Base-by-base conservation (phyloP, 2,888 invertebrate genomes). In the Allygus modestus region DNA sequence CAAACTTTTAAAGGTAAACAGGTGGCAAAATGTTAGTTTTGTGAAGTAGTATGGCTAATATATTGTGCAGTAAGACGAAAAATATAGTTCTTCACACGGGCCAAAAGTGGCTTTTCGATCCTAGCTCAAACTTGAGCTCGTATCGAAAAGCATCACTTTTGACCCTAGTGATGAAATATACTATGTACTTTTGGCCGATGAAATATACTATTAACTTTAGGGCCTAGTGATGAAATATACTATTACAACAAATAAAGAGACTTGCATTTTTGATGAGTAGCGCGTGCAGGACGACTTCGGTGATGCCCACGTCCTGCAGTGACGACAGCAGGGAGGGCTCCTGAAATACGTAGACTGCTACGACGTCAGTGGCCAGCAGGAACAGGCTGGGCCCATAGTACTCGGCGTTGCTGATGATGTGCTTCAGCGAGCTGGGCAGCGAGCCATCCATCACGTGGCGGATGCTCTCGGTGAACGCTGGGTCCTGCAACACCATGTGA, bases 331-430 rank as follows among this genome's bases (percentile, higher is more conserved):
- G 91, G 1, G 96, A 96, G 0, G 97, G 97, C 90, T 97, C 97
- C 92, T 95, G 94, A 88, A 94, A 95, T 33, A 95, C 94, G 89
- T 97, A 97, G 9, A 96, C 96, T 0, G 97, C 96, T 17, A 97
- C 96, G 31, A 97, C 95, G 90, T 97, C 96, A 0, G 96, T 95
- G 86, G 96, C 96, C 75, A 97, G 91, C 43, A 97, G 91, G 90
- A 97, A 97, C 81, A 97, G 90, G 0, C 96, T 96, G 15, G 97
- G 95, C 0, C 97, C 97, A 89, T 97, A 97, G 89, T 97, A 97
- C 89, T 97, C 97, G 0, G 96, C 95, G 91, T 97, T 97, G 87
- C 96, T 96, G 86, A 97, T 96, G 41, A 97, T 96, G 88, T 95
- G 95, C 87, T 96, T 95, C 86, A 97, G 90, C 0, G 96, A 95